These are phyloP conservation scores for Margaritifera margaritifera DNA, from an alignment of 2,888 invertebrate genomes.

Conservation along the genomic window DNA sequence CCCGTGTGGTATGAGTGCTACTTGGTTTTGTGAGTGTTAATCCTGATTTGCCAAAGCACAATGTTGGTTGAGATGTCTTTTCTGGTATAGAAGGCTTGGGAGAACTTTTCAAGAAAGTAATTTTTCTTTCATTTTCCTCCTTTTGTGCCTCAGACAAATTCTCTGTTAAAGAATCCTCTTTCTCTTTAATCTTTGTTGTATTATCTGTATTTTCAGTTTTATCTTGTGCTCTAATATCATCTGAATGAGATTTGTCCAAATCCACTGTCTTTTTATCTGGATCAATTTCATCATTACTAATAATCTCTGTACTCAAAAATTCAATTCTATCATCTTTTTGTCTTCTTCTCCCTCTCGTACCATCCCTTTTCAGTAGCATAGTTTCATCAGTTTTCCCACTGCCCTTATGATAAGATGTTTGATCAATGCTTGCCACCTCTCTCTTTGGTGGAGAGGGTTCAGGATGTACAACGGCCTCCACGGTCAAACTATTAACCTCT, in stretches of 20 bases:
- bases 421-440: not conserved
- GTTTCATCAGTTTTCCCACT: not conserved
- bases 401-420: not conserved
- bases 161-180: not conserved
- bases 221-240: conserved; percentile 1
- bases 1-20: conserved; percentile 1
- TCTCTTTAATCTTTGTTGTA: not conserved
- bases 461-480: conserved; percentile 1
- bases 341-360: conserved; percentile 4
- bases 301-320: not conserved
- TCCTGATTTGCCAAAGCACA: conserved; percentile 41
- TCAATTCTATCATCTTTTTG: not conserved
- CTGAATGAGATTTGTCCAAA: conserved; percentile 5
- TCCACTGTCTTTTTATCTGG: not conserved
- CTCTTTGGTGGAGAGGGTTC: not conserved
- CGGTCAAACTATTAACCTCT: conserved; percentile 11
- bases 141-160: conserved; percentile 5
- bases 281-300: not conserved
- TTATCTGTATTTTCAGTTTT: not conserved
- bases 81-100: conserved; percentile 5
- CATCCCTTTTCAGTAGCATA: not conserved
- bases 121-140: conserved; percentile 2
- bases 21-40: conserved; percentile 30
- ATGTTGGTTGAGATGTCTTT: conserved; percentile 41
- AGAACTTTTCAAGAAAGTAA: conserved; percentile 10